A percentile compares a stretch with the other conserved stretches of the same genome.
These are phyloP conservation scores for Melanophora roralis DNA, from an alignment of 2,888 invertebrate species.

Conservation along the genomic window DNA sequence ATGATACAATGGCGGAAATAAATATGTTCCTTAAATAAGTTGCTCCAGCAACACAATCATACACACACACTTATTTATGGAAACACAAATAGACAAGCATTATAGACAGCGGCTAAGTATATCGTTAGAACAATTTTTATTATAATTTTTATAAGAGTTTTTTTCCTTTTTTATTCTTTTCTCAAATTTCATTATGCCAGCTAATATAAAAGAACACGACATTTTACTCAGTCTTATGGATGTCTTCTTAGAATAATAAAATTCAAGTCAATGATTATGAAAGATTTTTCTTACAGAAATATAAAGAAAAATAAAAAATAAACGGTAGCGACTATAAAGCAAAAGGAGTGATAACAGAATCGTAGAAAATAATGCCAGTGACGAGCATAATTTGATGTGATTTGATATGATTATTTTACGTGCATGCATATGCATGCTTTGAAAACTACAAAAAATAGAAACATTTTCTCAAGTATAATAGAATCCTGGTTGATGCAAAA, in stretches of 20 bases:
- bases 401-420: conserved; percentile 44
- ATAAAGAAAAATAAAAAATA: neutral
- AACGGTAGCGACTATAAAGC: neutral
- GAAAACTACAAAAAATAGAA: neutral
- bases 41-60: neutral
- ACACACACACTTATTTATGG: neutral
- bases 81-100: neutral
- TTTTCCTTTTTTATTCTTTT: neutral
- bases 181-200: neutral
- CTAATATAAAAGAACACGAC: conserved; percentile 2
- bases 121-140: neutral
- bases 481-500: neutral
- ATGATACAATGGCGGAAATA: conserved; percentile 19
- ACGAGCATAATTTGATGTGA: conserved; percentile 51
- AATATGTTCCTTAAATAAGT: conserved; percentile 3
- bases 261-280: conserved; percentile 32
- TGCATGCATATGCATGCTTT: conserved; percentile 30
- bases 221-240: conserved; percentile 13
- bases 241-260: conserved; percentile 27
- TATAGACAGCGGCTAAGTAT: conserved; percentile 14
- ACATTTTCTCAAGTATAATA: conserved; percentile 4
- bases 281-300: neutral
- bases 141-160: neutral
- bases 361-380: conserved; percentile 30
- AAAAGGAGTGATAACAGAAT: conserved; percentile 5